Percentiles rank a stretch among this genome's conserved stretches.
Conservation (phyloP, 2,888 invertebrate species). For the Agrochola lychnidis region DNA sequence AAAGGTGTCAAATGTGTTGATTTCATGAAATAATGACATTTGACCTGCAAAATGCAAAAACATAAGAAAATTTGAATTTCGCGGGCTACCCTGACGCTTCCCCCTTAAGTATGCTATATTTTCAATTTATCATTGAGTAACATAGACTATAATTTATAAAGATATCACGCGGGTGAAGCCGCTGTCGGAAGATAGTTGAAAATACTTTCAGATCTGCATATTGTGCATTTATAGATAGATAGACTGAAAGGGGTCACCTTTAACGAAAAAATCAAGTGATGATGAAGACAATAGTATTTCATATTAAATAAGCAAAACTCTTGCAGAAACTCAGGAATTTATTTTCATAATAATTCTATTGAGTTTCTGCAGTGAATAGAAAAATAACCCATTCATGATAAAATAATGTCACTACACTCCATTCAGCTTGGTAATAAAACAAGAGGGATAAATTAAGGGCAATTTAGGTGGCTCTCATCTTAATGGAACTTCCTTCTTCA, state of each 20-base stretch:
- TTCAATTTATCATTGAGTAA: too few relatives aligned
- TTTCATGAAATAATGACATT: too few relatives aligned
- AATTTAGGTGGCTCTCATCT: slow-evolving; percentile 83
- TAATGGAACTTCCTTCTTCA: slow-evolving; percentile 88
- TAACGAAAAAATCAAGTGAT: neutral
- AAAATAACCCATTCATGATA: slow-evolving; percentile 28
- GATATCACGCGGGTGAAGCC: too few relatives aligned
- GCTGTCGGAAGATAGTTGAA: neutral
- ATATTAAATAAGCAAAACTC: neutral
- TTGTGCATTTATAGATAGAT: neutral
- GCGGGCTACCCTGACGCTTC: too few relatives aligned
- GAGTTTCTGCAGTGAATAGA: neutral
- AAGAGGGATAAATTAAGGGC: slow-evolving; percentile 86
- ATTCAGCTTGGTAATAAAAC: slow-evolving; percentile 74
- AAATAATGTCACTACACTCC: slow-evolving; percentile 33
- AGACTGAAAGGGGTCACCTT: neutral
- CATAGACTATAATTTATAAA: too few relatives aligned
- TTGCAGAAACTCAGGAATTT: neutral
- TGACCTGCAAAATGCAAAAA: too few relatives aligned
- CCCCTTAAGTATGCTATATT: too few relatives aligned
- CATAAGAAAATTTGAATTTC: too few relatives aligned
- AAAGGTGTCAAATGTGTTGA: too few relatives aligned
- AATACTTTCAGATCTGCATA: neutral
- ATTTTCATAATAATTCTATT: slow-evolving; percentile 25
- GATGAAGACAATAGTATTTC: slow-evolving; percentile 6